A percentile compares a stretch with the other conserved stretches of the same genome.
These are phyloP conservation scores for Vireo altiloquus DNA, from an alignment of 2,113 vertebrate species.

Conservation along the genomic window DNA sequence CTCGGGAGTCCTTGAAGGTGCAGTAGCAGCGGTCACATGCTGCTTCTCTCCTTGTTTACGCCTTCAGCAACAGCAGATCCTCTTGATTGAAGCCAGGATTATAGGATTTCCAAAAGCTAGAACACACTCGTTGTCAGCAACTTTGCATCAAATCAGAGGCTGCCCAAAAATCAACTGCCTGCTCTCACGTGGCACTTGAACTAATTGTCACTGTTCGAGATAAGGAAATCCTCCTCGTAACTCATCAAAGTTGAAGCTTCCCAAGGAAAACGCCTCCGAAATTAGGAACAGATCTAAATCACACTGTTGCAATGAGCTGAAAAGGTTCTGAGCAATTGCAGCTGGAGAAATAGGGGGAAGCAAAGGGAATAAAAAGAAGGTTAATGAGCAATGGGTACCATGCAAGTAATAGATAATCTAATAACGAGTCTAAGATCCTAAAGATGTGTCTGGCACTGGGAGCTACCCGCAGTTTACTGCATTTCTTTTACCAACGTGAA, in stretches of 20 bases:
- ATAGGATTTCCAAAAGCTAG: slow-evolving; percentile 63
- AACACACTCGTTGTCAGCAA: slow-evolving; percentile 34
- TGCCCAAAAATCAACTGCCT: slow-evolving; percentile 36
- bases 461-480: not conserved
- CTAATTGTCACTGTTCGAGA: not conserved
- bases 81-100: slow-evolving; percentile 60
- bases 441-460: not conserved
- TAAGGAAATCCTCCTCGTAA: slow-evolving; percentile 32
- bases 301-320: not conserved
- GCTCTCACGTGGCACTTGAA: slow-evolving; percentile 26
- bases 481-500: not conserved
- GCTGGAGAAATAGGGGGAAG: not conserved
- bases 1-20: not conserved
- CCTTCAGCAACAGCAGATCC: slow-evolving; percentile 57
- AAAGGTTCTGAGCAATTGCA: not conserved
- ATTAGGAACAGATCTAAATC: slow-evolving; percentile 34
- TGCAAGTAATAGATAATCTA: not conserved
- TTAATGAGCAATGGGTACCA: not conserved
- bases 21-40: slow-evolving; percentile 16
- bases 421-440: not conserved
- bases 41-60: slow-evolving; percentile 45
- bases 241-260: not conserved
- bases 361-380: not conserved
- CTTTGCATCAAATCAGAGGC: slow-evolving; percentile 41
- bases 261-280: not conserved